These are phyloP conservation scores for Sibirionetta formosa DNA, from an alignment of 2,797 vertebrate genomes.

Conservation along the genomic window DNA sequence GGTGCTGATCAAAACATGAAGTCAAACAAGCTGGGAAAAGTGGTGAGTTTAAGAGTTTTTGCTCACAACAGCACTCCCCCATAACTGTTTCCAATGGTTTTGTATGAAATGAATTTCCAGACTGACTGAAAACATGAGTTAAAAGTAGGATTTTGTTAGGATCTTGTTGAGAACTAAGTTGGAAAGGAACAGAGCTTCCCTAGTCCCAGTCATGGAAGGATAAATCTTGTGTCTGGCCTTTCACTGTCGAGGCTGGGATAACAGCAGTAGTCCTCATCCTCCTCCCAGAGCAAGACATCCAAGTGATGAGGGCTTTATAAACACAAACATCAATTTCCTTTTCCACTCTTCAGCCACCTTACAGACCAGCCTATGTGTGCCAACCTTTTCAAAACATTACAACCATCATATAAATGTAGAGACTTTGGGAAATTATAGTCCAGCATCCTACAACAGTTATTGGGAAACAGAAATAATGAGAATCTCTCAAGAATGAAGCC, in stretches of 20 bases:
- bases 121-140: background rate
- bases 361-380: background rate
- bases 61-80: background rate
- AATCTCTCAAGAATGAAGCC: background rate
- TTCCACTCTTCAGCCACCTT: background rate
- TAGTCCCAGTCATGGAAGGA: background rate
- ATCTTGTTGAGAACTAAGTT: fast-evolving
- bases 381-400: background rate
- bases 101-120: background rate
- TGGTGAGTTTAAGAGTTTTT: background rate
- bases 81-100: background rate
- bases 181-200: background rate
- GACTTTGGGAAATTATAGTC: background rate
- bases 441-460: background rate
- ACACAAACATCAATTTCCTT: background rate
- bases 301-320: background rate
- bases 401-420: fast-evolving
- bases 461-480: background rate
- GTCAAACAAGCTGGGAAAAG: background rate
- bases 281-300: fast-evolving
- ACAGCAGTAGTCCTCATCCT: background rate
- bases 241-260: background rate
- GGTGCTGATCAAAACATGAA: background rate
- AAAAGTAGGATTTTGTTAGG: background rate
- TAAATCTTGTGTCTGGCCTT: background rate